Conservation (phyloP, 2,888 invertebrate genomes). For the Lasioglossum vierecki region DNA sequence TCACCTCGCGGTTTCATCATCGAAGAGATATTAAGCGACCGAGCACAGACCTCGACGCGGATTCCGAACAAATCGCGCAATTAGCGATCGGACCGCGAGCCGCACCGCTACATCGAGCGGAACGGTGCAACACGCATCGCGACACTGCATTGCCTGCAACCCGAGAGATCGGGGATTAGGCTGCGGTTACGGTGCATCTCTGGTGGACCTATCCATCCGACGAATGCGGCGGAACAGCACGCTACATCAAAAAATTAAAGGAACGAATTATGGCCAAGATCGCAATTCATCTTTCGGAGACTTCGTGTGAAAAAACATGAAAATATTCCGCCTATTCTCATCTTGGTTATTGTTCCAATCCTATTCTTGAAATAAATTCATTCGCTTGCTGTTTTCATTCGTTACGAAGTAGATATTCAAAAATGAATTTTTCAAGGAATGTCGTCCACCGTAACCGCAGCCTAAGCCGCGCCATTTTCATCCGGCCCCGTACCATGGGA, state of each 20-base stretch:
- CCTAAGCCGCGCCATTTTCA: conserved; percentile 20
- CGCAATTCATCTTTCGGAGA: background rate
- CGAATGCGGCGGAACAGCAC: background rate
- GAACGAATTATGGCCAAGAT: background rate
- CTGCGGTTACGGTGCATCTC: background rate
- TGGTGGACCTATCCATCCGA: background rate
- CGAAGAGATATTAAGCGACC: conserved; percentile 30
- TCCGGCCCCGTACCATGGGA: conserved; percentile 27
- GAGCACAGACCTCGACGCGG: conserved; percentile 18
- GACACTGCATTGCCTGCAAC: background rate
- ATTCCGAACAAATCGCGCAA: conserved; percentile 65
- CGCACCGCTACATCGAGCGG: conserved; percentile 23
- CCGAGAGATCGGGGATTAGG: conserved; percentile 11
- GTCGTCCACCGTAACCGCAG: background rate
- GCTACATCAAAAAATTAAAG: background rate
- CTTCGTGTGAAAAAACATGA: background rate
- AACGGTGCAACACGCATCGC: conserved; percentile 26
- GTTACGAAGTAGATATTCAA: background rate
- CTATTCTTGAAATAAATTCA: background rate
- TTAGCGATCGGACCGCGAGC: conserved; percentile 46
- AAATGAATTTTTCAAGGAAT: background rate
- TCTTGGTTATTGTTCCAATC: too few species aligned
- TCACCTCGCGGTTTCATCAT: conserved; percentile 38
- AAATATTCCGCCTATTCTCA: background rate
- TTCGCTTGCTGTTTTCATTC: background rate